phyloP scores from a whole-genome alignment of 1,140 invertebrate genomes.

The Diachasma alloeum region DNA sequence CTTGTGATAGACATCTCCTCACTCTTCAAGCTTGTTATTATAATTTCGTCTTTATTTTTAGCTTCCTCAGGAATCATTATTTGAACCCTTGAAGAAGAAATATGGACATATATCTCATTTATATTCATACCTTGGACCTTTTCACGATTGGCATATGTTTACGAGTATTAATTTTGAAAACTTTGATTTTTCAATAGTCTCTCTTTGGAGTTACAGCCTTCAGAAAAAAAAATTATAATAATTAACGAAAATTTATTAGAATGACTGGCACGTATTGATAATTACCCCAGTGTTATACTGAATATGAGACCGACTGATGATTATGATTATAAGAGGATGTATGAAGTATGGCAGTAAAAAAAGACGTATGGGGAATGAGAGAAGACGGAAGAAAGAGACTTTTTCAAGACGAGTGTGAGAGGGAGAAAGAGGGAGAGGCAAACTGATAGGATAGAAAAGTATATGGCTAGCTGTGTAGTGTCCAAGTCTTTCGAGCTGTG shows the following conservation, averaged over 20 bases:
- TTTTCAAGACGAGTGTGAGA: constrained; percentile 3
- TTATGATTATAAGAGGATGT: constrained; percentile 30
- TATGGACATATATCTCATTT: background rate
- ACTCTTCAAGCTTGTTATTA: background rate
- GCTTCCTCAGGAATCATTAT: background rate
- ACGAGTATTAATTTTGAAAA: background rate
- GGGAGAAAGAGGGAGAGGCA: constrained; percentile 25
- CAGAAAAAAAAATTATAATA: constrained; percentile 4
- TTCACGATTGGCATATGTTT: background rate
- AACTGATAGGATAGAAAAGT: constrained; percentile 16
- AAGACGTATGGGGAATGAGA: constrained; percentile 24
- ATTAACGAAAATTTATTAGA: constrained; percentile 21
- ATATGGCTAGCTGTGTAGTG: constrained; percentile 44
- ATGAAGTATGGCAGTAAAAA: constrained; percentile 25
- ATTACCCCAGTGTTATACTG: constrained; percentile 24
- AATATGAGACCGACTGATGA: constrained; percentile 5
- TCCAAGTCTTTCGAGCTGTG: too few relatives aligned
- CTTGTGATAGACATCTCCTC: too few relatives aligned
- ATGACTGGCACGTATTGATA: constrained; percentile 11
- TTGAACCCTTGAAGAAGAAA: background rate
- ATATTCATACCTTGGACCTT: background rate
- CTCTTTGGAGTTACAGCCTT: background rate
- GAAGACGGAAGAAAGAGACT: constrained; percentile 35
- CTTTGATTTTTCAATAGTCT: background rate
- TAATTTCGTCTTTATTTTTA: background rate